Evolutionary conservation across 2,113 vertebrate species (phyloP), one percentile per base, ranked within the genome.

Genomic region (Miniopterus natalensis): DNA sequence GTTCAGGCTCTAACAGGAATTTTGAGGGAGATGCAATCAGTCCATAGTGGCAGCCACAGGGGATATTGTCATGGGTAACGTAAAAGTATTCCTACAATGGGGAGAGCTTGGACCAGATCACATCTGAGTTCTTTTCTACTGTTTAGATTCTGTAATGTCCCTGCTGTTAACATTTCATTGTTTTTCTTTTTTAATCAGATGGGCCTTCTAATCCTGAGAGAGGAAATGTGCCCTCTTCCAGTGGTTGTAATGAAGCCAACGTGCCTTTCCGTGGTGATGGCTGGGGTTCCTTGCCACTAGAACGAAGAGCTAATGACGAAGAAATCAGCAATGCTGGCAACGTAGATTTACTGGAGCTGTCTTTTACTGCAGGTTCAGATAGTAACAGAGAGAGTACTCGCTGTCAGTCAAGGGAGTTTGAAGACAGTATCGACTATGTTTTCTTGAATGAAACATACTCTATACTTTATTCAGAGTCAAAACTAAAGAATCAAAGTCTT

Each of bases 171-270:
- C n/a, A 42, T 93, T 88, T 88, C 81, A 14, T 63, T 55, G 8
- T 88, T 80, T 88, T 85, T 2, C 95, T 96, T 95, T 95, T 95
- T 90, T 75, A 40, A 95, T 71, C 94, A 98, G 97, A 96, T 92
- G 85, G 68, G 21, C 84, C 66, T 77, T 92, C 84, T 68, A 14
- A 70, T 88, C 36, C 42, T 42, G 57, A 92, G 21, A 89, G 96
- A 78, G 97, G 81, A 70, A 49, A 73, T 51, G 14, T 84, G 3
- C 77, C 84, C 20, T 83, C 71, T 92, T 96, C 68, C 84, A 92
- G 1, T 74, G 51, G 8, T 25, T 93, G 29, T 75, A 63, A 78
- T 45, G 80, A 96, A 95, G 66, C 74, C 78, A 65, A 14, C 68
- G 57, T 75, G 40, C 74, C 88, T 84, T 73, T 86, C 93, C 84